Conservation (phyloP, 2,797 vertebrate species). For the Chloroceryle amazona region DNA sequence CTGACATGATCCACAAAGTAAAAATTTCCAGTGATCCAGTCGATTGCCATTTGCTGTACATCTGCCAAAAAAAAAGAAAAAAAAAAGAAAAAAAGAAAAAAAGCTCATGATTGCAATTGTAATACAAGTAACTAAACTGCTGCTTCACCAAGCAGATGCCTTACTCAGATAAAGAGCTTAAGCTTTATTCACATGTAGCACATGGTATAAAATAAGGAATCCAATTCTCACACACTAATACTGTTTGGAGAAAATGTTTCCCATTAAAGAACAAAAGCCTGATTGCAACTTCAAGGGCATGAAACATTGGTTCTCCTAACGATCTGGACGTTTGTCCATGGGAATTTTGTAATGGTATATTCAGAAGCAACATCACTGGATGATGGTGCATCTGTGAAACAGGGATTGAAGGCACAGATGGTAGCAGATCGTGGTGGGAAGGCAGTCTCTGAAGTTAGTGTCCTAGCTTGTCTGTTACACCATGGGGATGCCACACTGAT, state of each 20-base stretch:
- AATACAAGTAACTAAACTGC: not conserved
- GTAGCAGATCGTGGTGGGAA: fast-evolving
- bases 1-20: constrained; percentile 92
- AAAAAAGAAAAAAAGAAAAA: not conserved
- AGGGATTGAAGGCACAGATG: not conserved
- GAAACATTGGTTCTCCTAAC: not conserved
- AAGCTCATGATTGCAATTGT: not conserved
- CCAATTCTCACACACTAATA: not conserved
- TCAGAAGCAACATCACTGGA: not conserved
- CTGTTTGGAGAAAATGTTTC: not conserved
- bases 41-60: constrained; percentile 92
- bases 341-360: not conserved
- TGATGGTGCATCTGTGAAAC: not conserved
- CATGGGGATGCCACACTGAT: fast-evolving
- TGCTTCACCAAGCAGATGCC: not conserved
- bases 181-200: not conserved
- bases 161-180: not conserved
- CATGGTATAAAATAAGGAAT: not conserved
- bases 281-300: not conserved
- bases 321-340: not conserved
- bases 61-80: constrained; percentile 79
- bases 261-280: not conserved
- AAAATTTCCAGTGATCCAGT: constrained; percentile 95
- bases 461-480: not conserved
- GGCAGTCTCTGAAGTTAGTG: not conserved